These are phyloP conservation scores for Ylistrum balloti DNA, from an alignment of 1,140 invertebrate species.

Conservation along the genomic window DNA sequence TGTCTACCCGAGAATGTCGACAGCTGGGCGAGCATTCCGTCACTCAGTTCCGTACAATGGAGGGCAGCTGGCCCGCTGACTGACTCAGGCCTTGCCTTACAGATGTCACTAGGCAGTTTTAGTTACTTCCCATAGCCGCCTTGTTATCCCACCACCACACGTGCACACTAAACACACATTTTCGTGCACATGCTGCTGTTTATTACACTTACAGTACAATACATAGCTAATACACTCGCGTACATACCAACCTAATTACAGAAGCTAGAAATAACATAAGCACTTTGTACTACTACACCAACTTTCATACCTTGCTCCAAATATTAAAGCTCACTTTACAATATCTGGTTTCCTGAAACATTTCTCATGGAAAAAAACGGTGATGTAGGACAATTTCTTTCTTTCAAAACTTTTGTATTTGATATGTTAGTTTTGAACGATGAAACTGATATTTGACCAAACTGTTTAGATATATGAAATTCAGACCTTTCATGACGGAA, in stretches of 20 bases:
- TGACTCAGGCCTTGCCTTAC: background rate
- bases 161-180: constrained; percentile 15
- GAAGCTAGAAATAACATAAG: background rate
- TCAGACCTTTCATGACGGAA: background rate
- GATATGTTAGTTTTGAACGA: background rate
- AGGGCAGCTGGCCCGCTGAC: constrained; percentile 8
- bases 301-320: background rate
- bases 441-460: background rate
- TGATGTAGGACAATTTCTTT: too few relatives aligned
- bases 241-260: background rate
- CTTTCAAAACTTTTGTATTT: background rate
- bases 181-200: background rate
- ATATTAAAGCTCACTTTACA: background rate
- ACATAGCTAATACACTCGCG: background rate
- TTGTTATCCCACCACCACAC: background rate
- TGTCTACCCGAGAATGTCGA: background rate
- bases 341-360: background rate
- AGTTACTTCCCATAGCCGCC: background rate
- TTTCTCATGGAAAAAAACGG: background rate
- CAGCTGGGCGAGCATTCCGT: constrained; percentile 23
- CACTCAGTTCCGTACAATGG: constrained; percentile 18
- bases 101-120: constrained; percentile 31
- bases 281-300: background rate
- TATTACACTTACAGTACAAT: background rate
- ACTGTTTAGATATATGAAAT: background rate